Evolutionary conservation across 2,113 vertebrate species (phyloP), one percentile per base, ranked within the genome.

Genomic region (Eulemur rufifrons): DNA sequence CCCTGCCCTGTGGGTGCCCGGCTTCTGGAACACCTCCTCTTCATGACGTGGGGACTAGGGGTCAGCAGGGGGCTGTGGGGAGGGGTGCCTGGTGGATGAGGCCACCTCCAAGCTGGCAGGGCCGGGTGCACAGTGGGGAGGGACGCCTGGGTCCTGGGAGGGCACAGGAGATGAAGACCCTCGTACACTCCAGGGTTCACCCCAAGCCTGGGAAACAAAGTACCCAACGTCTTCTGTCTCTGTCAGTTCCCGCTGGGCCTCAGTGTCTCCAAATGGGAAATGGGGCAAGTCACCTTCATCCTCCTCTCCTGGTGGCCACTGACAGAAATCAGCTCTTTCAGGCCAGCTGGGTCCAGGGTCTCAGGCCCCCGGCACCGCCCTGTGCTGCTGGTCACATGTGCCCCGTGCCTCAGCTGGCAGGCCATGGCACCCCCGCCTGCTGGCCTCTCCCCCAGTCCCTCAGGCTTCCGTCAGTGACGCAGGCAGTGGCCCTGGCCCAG

Each of bases 401-500:
- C 13, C 94, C 96, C 11, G 0, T 91, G 90, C 59, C 94, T 90
- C 92, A 66, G 34, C 81, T 94, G 97, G 97, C 88, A 90, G 69
- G 59, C 18, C 34, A 50, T 23, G 27, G 82, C 37, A 45, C 39
- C 27, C 1, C 81, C 0, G 37, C 93, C 74, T 45, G 64, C 94
- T 37, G 61, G 89, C 96, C 92, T 97, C 95, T 98, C 84, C 80
- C 92, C 92, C 23, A 95, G 78, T 87, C 61, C 96, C 86, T 89
- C 7, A 0, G 89, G 95, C 91, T 95, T 47, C 56, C 78, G 47
- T 39, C 34, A 2, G 63, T 89, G 96, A 93, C 14, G 25, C 89
- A 92, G 95, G 80, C 63, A 8, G 71, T 39, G 86, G 93, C 64
- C 34, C 63, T 15, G 66, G 88, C 82, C 95, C 77, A 64, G 81